Base-by-base conservation (phyloP, 2,797 vertebrate genomes). In the Sciaenops ocellatus region DNA sequence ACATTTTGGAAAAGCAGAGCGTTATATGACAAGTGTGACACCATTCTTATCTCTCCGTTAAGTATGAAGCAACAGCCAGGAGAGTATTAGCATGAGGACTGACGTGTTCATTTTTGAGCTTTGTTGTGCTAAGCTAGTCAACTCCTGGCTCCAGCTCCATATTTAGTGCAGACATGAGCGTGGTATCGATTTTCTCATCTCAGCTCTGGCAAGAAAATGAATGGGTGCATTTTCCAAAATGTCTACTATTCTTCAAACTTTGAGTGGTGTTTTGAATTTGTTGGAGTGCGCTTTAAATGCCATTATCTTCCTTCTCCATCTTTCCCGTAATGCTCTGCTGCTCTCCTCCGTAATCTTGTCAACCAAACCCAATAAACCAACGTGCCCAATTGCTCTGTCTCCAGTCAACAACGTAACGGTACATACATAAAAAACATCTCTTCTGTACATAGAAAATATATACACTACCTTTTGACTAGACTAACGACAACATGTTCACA, bases 391-490 rank as follows among this genome's bases (percentile, higher is more conserved):
- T 50, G 46, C 8, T 57, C 69, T 55, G 28, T 76, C 54, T 54
- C 50, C 12, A 51, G 51, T 65, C 38, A 41, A 73, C 54, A 73
- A 78, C 17, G 11, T 76, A 26, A 74, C 57, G 6, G 54, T 70
- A 83, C 73, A 75, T 78, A 77, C 34, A 38, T 38, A 38, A 84
- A 87, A 84, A 89, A 85, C 63, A 73, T 65, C 64, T 72, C 59
- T 4, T 80, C 71, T 84, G 48, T 79, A 92, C 87, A 87, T 87
- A 87, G 18, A 90, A 93, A 91, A 89, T 90, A 89, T 89, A 87
- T 82, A 91, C 84, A 91, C 72, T 52, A 89, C 61, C 84, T 85
- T 85, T 83, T 52, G 59, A 86, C 82, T 82, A 87, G 60, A 89
- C 88, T 87, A 85, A 86, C 74, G 15, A 85, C 84, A 46, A 87